These are phyloP conservation scores for Drosophila demipolita DNA, from an alignment of 2,888 invertebrate species.

Conservation along the genomic window DNA sequence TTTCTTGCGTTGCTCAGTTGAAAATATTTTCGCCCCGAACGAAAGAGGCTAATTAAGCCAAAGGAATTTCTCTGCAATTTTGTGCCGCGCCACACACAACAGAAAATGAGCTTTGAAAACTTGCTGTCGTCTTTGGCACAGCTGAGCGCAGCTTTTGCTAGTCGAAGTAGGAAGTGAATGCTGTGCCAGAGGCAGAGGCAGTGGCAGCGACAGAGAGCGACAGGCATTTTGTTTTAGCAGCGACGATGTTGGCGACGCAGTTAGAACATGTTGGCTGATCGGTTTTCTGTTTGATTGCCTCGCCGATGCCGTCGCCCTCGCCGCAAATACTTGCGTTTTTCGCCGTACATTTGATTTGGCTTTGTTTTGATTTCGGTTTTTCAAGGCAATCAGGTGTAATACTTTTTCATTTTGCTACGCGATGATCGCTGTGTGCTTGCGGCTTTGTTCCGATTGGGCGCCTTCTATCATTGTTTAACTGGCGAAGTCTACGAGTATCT, in stretches of 20 bases:
- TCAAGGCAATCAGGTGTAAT: conserved; percentile 80
- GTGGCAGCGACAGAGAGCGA: conserved; percentile 22
- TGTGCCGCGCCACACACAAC: conserved; percentile 59
- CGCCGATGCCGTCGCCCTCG: conserved; percentile 36
- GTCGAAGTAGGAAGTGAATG: conserved; percentile 54
- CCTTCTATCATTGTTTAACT: conserved; percentile 58
- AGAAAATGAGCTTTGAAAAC: conserved; percentile 76
- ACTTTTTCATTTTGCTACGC: conserved; percentile 50
- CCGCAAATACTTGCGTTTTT: conserved; percentile 54
- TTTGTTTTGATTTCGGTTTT: conserved; percentile 72
- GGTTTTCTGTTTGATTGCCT: conserved; percentile 61
- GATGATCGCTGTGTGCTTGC: conserved; percentile 34
- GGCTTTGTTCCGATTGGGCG: conserved; percentile 73
- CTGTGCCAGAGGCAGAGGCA: conserved; percentile 17
- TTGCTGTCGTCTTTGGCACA: conserved; percentile 61
- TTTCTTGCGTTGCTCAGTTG: conserved; percentile 81
- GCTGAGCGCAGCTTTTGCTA: conserved; percentile 63
- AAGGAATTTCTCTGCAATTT: conserved; percentile 82
- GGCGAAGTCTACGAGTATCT: conserved; percentile 43
- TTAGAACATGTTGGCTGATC: conserved; percentile 76
- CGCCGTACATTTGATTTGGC: conserved; percentile 63
- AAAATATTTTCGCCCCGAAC: conserved; percentile 80
- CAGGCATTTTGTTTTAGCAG: conserved; percentile 33
- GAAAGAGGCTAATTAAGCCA: conserved; percentile 82
- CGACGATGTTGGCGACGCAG: conserved; percentile 47